These are phyloP conservation scores for Parascotia fuliginaria DNA, from an alignment of 2,888 invertebrate genomes.

Conservation along the genomic window DNA sequence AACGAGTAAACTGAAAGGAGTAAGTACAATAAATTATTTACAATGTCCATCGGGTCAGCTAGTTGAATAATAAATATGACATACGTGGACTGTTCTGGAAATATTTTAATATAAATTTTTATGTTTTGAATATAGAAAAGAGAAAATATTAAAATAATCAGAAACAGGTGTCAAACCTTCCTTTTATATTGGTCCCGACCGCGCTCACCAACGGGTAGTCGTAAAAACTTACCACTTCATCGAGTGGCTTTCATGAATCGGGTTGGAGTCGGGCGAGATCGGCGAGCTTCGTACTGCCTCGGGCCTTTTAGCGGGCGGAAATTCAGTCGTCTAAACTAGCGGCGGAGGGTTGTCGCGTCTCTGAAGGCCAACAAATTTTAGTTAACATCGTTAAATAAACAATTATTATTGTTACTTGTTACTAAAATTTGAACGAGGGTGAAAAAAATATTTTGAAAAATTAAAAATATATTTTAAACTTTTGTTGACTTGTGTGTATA, in stretches of 20 bases:
- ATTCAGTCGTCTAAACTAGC: constrained; percentile 67
- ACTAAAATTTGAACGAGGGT: constrained; percentile 32
- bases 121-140: constrained; percentile 14
- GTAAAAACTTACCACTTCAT: constrained; percentile 85
- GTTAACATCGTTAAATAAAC: constrained; percentile 69
- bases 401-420: constrained; percentile 48
- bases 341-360: constrained; percentile 54
- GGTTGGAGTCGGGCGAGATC: constrained; percentile 52
- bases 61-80: too few relatives aligned
- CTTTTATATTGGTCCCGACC: constrained; percentile 74
- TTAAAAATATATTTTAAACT: constrained; percentile 17
- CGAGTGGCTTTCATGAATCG: constrained; percentile 79
- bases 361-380: constrained; percentile 38
- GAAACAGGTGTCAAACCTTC: constrained; percentile 74
- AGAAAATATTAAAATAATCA: constrained; percentile 55
- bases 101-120: too few relatives aligned
- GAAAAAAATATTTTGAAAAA: constrained; percentile 23
- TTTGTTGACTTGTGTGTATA: constrained; percentile 43
- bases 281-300: constrained; percentile 56
- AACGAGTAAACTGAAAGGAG: too few relatives aligned
- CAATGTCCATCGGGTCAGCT: too few relatives aligned
- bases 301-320: constrained; percentile 70
- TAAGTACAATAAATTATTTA: too few relatives aligned
- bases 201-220: constrained; percentile 74
- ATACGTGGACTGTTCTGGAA: too few relatives aligned